Percentiles rank a stretch among this genome's conserved stretches.
Evolutionary conservation across 2,797 vertebrate species (phyloP).

Genomic region (Vespertilio murinus): DNA sequence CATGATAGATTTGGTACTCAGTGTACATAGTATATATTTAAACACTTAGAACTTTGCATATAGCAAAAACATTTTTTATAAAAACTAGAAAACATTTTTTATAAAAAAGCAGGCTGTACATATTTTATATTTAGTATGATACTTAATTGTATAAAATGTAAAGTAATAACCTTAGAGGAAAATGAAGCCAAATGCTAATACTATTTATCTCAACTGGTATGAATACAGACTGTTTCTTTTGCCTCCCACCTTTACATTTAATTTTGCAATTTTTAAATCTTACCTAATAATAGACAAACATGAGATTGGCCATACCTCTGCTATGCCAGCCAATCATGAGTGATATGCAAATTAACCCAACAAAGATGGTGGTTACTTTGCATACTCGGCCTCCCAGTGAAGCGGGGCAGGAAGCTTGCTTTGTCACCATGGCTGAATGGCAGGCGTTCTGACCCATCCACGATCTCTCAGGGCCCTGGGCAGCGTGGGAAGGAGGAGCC

Average conservation of each 20-base stretch:
- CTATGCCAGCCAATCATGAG: no score
- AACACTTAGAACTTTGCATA: neutral
- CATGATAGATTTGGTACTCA: conserved; percentile 2
- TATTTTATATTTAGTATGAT: neutral
- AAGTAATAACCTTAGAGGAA: neutral
- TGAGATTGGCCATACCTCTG: no score
- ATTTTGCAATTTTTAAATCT: neutral
- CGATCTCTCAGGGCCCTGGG: no score
- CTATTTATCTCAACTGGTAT: neutral
- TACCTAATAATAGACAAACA: no score
- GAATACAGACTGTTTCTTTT: neutral
- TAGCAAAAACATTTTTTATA: neutral
- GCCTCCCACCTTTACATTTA: neutral
- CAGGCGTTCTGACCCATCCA: no score
- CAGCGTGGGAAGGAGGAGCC: no score
- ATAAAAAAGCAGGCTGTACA: neutral
- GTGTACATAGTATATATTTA: neutral
- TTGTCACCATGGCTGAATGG: no score
- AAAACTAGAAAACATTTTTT: neutral
- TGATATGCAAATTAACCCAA: no score
- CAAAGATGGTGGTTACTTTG: no score
- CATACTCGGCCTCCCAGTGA: no score
- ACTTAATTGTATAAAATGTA: neutral
- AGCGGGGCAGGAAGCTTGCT: no score
- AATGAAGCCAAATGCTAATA: neutral